These are phyloP conservation scores for Polypterus senegalus DNA, from an alignment of 2,113 vertebrate species.

Conservation along the genomic window DNA sequence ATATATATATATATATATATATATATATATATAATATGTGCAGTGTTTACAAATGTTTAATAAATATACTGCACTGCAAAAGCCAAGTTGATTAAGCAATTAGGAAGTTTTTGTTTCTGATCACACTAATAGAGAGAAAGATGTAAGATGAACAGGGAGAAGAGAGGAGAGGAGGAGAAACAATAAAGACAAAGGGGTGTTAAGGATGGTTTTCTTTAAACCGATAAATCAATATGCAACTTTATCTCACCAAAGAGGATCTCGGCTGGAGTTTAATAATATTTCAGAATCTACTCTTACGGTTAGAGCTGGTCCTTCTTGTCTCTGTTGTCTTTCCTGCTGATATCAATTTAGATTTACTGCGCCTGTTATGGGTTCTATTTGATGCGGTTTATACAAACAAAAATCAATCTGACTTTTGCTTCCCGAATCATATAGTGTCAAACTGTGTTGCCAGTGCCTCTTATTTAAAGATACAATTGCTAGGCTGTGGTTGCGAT, in stretches of 20 bases:
- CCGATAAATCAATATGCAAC: conserved; percentile 53
- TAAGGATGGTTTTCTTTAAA: conserved; percentile 40
- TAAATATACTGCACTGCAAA: too few relatives aligned
- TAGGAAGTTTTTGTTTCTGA: too few relatives aligned
- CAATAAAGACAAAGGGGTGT: conserved; percentile 27
- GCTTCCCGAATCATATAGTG: conserved; percentile 34
- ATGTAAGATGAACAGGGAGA: conserved; percentile 2
- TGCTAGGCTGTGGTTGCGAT: too few relatives aligned
- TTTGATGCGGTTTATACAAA: conserved; percentile 39
- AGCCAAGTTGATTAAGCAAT: too few relatives aligned
- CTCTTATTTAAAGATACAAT: too few relatives aligned
- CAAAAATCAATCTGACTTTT: conserved; percentile 44
- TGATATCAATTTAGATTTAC: conserved; percentile 44
- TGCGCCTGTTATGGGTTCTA: conserved; percentile 39
- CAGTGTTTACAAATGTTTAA: too few relatives aligned
- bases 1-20: too few relatives aligned
- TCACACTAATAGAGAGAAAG: too few relatives aligned
- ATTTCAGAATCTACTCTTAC: conserved; percentile 25
- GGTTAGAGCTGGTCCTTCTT: conserved; percentile 31
- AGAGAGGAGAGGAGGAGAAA: conserved; percentile 23
- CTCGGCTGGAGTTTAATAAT: conserved; percentile 42
- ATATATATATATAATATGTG: too few relatives aligned
- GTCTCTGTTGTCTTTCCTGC: conserved; percentile 19
- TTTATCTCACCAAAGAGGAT: conserved; percentile 58
- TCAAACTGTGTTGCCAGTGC: conserved; percentile 16